Evolutionary conservation across 2,888 invertebrate genomes (phyloP), one percentile per base, ranked within the genome.

Genomic region (Diarsia mendica): DNA sequence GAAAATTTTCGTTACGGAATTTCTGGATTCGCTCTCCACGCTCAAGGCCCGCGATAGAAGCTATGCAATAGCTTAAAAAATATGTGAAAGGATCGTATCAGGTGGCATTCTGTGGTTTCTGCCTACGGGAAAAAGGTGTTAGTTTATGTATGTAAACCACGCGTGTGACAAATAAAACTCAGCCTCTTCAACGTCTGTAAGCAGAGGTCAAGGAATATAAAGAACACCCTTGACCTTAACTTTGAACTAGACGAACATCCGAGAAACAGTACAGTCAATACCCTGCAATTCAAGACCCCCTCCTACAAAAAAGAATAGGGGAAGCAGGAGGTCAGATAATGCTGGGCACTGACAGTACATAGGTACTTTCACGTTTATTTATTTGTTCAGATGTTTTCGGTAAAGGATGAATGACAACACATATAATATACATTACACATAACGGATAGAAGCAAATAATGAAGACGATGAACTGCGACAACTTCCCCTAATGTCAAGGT

Each of bases 191-290:
- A 33, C 3, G 18, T 28, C 10, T 9, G n/a, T 44, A 63, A 63
- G 18, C 46, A 46, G 13, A 53, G 48, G 60, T 68, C 20, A 72
- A 68, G 13, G 6, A 55, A 61, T 49, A 65, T 71, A 63, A 66
- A 61, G 49, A 58, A 13, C 53, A 64, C 9, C 49, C 44, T 63
- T 82, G 70, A 79, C 60, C 79, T 61, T 67, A 65, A 48, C 60
- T 58, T 60, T 72, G 72, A 70, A 65, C 53, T 46, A 58, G 28
- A 66, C 15, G 6, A 71, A 39, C 49, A 53, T 77, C 60, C 60
- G 15, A 13, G 46, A 58, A 58, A 63, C 55, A 60, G 44, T 18
- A 33, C 39, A 39, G 8, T 39, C 39, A 39, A 39, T 39, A 8
- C 39, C 39, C 39, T 39, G 39, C 39, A 39, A 39, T 39, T 6